Evolutionary conservation across 2,113 vertebrate species (phyloP), one percentile per base, ranked within the genome.

Genomic region (Telmatochromis sp.): DNA sequence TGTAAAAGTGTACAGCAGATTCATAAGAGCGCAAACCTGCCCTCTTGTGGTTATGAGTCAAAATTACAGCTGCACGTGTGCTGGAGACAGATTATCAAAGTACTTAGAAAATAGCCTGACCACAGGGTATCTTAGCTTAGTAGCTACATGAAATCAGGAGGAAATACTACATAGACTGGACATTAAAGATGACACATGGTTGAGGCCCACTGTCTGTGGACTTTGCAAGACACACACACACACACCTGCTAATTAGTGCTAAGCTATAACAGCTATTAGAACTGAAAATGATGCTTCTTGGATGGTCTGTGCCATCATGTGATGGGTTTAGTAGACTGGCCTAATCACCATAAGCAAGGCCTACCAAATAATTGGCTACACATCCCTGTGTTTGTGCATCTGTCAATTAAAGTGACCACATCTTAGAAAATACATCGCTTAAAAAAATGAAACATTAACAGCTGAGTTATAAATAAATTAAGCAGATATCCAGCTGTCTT

Each of bases 41-140:
- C 37, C 26, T 57, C 85, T 86, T 47, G 51, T 86, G 60, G 9
- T 75, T 47, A 47, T 47, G 70, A 47, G 23, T 75, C 9, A 31
- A 47, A 75, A 49, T 19, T 31, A 31, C 42, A 75, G 23, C 23
- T 19, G 14, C 70, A 75, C 70, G 4, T 10, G 8, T 75, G 40
- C 23, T 47, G 42, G 40, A 47, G 68, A 0, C 40, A 75, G 21
- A 47, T 17, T 7, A 47, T 47, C 23, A 75, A 45, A 47, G 40
- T 47, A 26, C 40, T 45, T 28, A 17, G 35, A 40, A 40, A 40
- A 40, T 14, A 68, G 63, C 19, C 35, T 13, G 60, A 14, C 63
- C 3, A 40, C n/a, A 21, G 3, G 11, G 35, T 40, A 21, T 65
- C 19, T 42, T 42, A 23, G 35, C 35, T 70, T 42, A 23, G n/a